Base-by-base conservation (phyloP, 2,888 invertebrate genomes). In the Hypolimnas misippus region DNA sequence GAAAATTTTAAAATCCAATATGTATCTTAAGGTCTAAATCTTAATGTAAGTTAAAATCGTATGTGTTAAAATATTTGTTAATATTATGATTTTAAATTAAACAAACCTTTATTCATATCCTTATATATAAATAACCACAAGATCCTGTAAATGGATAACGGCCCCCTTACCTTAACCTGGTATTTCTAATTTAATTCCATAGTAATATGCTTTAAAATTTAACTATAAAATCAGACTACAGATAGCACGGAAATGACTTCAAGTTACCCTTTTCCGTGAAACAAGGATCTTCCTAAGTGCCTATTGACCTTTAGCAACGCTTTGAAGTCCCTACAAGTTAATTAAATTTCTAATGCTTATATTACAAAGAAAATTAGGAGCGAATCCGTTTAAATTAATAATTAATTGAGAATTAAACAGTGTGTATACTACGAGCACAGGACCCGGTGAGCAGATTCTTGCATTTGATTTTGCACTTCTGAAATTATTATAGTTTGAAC, bases 291-390 rank as follows among this genome's bases (percentile, higher is more conserved):
- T 82, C 73, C 63, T 61, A 70, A 76, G 75, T 73, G 72, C 78
- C 78, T 79, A 82, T 84, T 86, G 86, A 83, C 86, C 86, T 80
- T 79, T 74, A 77, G 78, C 77, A 74, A 74, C 69, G 79, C 83
- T 87, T 87, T 87, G 81, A 86, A 85, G 83, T 42, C 56, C 52
- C 56, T 78, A 77, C 75, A 79, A 81, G 81, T 86, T 89, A 89
- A 88, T 89, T 88, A 87, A 89, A 88, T 87, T 84, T 87, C 82
- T 81, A 76, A 75, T 84, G 82, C 79, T 83, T 82, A 84, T 76
- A 85, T 85, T 83, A 86, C 79, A 85, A 85, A 84, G 78, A 76
- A 81, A 65, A 65, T 65, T 65, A 59, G 58, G 38, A 56, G 38
- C 10, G n/a, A 81, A 29, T 49, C 19, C n/a, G 14, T 49, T 54